Percentiles rank a stretch among this genome's conserved stretches.
Evolutionary conservation across 2,113 vertebrate species (phyloP).

Genomic region (Panthera tigris): DNA sequence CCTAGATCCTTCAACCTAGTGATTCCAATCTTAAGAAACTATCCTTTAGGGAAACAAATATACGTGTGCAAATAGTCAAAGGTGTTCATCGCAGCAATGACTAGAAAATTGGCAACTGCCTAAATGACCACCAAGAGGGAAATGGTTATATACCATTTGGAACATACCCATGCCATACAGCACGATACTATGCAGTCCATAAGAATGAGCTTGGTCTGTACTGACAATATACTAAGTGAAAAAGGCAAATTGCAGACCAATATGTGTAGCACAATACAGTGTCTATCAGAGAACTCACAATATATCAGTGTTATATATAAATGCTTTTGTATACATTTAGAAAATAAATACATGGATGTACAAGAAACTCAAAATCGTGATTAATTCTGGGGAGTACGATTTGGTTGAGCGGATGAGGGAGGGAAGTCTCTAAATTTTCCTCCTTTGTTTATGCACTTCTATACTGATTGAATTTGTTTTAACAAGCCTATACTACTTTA

Average conservation of each 20-base stretch:
- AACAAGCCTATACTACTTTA: neutral
- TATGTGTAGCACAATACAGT: neutral
- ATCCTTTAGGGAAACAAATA: neutral
- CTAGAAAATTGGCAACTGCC: neutral
- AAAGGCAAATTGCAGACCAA: neutral
- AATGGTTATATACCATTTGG: neutral
- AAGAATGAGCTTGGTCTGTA: neutral
- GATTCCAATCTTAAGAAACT: constrained; percentile 22
- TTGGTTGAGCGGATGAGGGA: neutral
- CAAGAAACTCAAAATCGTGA: neutral
- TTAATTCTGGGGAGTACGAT: neutral
- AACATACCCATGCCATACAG: neutral
- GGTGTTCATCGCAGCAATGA: neutral
- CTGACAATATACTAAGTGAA: neutral
- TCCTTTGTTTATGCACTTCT: neutral
- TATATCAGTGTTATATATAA: neutral
- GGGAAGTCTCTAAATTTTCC: neutral
- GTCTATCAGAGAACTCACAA: neutral
- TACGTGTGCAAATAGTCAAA: neutral
- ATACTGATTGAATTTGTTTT: neutral
- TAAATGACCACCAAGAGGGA: neutral
- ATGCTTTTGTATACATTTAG: neutral
- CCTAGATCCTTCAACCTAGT: neutral
- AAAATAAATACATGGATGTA: neutral
- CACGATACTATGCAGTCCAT: neutral